Evolutionary conservation across 1,140 invertebrate species (phyloP).

Genomic region (Drosophila parabipectinata): DNA sequence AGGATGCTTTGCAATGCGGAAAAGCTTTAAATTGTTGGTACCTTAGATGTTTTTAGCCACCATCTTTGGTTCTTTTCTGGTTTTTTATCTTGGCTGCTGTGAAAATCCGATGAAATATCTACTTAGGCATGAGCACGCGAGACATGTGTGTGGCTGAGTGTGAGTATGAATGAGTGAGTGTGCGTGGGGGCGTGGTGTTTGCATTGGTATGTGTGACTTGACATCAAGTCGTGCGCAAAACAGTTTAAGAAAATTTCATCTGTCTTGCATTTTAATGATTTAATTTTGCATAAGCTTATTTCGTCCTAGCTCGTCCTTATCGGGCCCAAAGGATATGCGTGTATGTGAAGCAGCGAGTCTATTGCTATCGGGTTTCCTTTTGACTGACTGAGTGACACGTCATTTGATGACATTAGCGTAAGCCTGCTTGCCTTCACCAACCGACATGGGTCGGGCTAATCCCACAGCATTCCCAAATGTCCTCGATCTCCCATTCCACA

Average conservation of each 20-base stretch:
- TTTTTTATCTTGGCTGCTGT: constrained; percentile 56
- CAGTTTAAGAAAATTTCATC: constrained; percentile 74
- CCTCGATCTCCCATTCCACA: constrained; percentile 2
- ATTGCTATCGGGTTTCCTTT: constrained; percentile 23
- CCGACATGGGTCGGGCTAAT: constrained; percentile 54
- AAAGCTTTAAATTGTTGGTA: constrained; percentile 63
- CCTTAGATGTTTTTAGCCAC: constrained; percentile 23
- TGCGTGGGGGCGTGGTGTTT: constrained; percentile 36
- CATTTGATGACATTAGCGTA: constrained; percentile 70
- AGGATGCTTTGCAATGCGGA: constrained; percentile 13
- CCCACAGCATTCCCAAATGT: constrained; percentile 11
- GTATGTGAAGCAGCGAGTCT: not conserved
- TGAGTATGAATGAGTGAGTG: constrained; percentile 12
- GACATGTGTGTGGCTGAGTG: constrained; percentile 9
- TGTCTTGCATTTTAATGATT: constrained; percentile 77
- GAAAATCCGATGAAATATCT: constrained; percentile 71
- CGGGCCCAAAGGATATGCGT: constrained; percentile 12
- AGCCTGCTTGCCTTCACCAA: constrained; percentile 51
- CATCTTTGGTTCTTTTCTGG: not conserved
- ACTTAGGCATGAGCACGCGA: constrained; percentile 64
- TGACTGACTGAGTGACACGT: constrained; percentile 57
- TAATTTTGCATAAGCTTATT: constrained; percentile 75
- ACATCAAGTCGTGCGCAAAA: constrained; percentile 72
- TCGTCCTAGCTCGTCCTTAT: constrained; percentile 23
- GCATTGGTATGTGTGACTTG: constrained; percentile 46